These are phyloP conservation scores for human DNA, from an alignment of 2,113 vertebrate species.

Conservation along the genomic window DNA sequence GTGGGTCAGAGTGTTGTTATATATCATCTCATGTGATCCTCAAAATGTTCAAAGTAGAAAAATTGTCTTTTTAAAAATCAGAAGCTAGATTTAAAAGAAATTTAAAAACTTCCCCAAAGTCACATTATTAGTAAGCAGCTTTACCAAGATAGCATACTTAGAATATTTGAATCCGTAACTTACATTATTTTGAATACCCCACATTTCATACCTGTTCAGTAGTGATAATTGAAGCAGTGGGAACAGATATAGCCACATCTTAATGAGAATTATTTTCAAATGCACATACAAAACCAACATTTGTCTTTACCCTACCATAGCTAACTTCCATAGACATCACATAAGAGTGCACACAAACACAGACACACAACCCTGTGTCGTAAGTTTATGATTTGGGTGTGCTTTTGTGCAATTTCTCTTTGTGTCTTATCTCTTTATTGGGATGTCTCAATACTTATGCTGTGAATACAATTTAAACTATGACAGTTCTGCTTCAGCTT, in stretches of 20 bases:
- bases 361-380: neutral
- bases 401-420: neutral
- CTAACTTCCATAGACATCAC: neutral
- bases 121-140: neutral
- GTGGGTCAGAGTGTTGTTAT: neutral
- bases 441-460: neutral
- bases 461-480: neutral
- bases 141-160: neutral
- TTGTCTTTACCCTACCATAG: neutral
- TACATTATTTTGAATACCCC: neutral
- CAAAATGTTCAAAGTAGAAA: constrained; percentile 9
- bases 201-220: neutral
- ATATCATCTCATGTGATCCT: neutral
- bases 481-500: neutral
- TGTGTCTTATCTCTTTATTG: neutral
- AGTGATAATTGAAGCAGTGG: neutral
- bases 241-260: neutral
- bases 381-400: neutral
- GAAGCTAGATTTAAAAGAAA: neutral
- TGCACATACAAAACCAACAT: neutral
- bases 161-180: neutral
- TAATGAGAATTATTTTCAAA: neutral
- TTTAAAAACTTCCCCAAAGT: neutral
- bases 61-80: neutral
- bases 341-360: neutral